Percentiles rank a stretch among this genome's conserved stretches.
phyloP scores from a whole-genome alignment of 2,113 vertebrate species.

The Labrus mixtus region DNA sequence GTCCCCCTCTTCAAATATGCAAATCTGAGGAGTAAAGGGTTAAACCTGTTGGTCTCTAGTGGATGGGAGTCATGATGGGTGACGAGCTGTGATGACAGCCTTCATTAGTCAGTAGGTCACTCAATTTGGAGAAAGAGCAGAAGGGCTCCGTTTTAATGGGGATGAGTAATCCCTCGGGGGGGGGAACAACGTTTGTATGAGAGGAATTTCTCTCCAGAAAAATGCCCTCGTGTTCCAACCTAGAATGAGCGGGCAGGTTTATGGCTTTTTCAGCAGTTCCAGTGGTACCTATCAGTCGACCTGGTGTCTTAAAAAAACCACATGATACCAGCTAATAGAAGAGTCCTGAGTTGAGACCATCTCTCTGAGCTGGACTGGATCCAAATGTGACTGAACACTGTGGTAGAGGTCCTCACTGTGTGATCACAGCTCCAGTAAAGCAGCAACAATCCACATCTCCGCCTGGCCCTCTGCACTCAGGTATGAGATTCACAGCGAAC shows the following conservation, averaged over 20 bases:
- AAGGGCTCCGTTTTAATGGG: slow-evolving; percentile 57
- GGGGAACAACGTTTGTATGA: slow-evolving; percentile 14
- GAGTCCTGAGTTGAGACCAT: too few species aligned
- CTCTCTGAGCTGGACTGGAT: slow-evolving; percentile 20
- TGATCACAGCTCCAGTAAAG: slow-evolving; percentile 46
- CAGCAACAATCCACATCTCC: slow-evolving; percentile 28
- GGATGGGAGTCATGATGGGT: slow-evolving; percentile 42
- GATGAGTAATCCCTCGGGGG: slow-evolving; percentile 58
- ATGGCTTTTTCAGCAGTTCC: slow-evolving; percentile 4
- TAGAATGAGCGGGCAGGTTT: slow-evolving; percentile 23
- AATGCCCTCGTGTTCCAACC: slow-evolving; percentile 22
- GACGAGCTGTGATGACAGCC: slow-evolving; percentile 55
- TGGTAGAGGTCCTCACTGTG: slow-evolving; percentile 34
- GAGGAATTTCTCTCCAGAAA: slow-evolving; percentile 18
- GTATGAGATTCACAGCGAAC: slow-evolving; percentile 45
- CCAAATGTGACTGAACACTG: slow-evolving; percentile 38
- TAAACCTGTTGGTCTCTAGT: slow-evolving; percentile 32
- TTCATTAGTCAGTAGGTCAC: slow-evolving; percentile 67
- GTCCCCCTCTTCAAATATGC: neutral
- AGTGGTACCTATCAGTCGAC: slow-evolving; percentile 25
- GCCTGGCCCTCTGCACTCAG: slow-evolving; percentile 37
- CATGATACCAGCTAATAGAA: too few species aligned
- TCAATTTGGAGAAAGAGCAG: slow-evolving; percentile 53
- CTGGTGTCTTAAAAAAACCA: neutral
- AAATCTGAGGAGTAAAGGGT: neutral